These are phyloP conservation scores for Epizoanthus ramosus DNA, from an alignment of 92 coral and sea anemone genomes.

Conservation along the genomic window DNA sequence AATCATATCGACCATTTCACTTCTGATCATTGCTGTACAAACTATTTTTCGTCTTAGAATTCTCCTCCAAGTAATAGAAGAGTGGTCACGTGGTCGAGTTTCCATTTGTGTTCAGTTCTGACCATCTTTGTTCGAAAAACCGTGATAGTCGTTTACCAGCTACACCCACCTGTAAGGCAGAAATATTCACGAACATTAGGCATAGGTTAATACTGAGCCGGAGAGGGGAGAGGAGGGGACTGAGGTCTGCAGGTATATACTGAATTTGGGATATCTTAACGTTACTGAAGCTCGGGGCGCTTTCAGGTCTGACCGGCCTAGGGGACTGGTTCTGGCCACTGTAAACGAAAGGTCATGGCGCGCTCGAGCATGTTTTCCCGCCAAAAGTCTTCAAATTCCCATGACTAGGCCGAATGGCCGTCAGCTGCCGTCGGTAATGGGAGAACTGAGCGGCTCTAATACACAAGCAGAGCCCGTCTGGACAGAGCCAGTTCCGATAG, in stretches of 20 bases:
- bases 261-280: too few relatives aligned
- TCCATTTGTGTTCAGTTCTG: constrained; percentile 62
- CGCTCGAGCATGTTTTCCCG: too few relatives aligned
- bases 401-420: too few relatives aligned
- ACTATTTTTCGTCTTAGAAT: not conserved
- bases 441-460: too few relatives aligned
- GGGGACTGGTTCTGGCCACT: too few relatives aligned
- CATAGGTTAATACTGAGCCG: not conserved
- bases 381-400: too few relatives aligned
- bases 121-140: constrained; percentile 92
- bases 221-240: not conserved
- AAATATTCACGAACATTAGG: not conserved
- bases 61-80: not conserved
- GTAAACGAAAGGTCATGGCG: too few relatives aligned
- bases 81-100: constrained; percentile 30
- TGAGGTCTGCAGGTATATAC: not conserved
- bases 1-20: not conserved
- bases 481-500: too few relatives aligned
- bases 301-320: too few relatives aligned
- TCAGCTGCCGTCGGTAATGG: too few relatives aligned
- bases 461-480: too few relatives aligned
- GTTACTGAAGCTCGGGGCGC: too few relatives aligned
- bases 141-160: constrained; percentile 93
- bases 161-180: constrained; percentile 82
- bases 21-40: not conserved